phyloP scores from a whole-genome alignment of 1,140 invertebrate genomes.

The Drosophila tani region DNA sequence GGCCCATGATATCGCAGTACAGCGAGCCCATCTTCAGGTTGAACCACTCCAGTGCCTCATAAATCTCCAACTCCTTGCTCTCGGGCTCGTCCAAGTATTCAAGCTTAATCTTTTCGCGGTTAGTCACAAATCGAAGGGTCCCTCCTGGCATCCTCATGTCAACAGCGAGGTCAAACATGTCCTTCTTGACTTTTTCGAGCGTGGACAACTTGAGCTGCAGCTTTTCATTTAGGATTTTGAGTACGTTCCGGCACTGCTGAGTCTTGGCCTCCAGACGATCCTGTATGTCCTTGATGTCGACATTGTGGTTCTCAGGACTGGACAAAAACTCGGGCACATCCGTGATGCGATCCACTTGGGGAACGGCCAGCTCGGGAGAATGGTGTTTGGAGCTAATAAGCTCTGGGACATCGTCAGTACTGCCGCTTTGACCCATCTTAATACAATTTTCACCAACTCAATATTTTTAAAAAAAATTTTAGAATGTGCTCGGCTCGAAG shows the following conservation, averaged over 20 bases:
- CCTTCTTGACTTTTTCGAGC: conserved; percentile 38
- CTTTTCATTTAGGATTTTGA: conserved; percentile 18
- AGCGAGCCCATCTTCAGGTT: conserved; percentile 45
- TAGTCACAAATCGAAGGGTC: background rate
- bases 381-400: conserved; percentile 7
- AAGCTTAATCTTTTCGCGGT: conserved; percentile 18
- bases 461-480: background rate
- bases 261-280: conserved; percentile 14
- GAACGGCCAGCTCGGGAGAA: conserved; percentile 13
- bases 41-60: conserved; percentile 37
- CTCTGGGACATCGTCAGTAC: background rate
- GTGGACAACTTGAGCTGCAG: conserved; percentile 15
- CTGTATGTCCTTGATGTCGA: conserved; percentile 18
- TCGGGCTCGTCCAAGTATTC: conserved; percentile 47
- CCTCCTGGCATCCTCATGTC: conserved; percentile 19
- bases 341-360: conserved; percentile 34
- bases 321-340: conserved; percentile 34
- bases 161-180: conserved; percentile 35
- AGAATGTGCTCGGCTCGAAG: background rate
- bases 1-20: conserved; percentile 37
- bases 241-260: conserved; percentile 33
- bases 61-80: conserved; percentile 24
- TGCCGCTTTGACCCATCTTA: background rate
- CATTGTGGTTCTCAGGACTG: conserved; percentile 25
- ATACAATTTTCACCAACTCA: background rate